Evolutionary conservation across 2,797 vertebrate genomes (phyloP), one percentile per base, ranked within the genome.

Genomic region (Mionectes olivaceus): DNA sequence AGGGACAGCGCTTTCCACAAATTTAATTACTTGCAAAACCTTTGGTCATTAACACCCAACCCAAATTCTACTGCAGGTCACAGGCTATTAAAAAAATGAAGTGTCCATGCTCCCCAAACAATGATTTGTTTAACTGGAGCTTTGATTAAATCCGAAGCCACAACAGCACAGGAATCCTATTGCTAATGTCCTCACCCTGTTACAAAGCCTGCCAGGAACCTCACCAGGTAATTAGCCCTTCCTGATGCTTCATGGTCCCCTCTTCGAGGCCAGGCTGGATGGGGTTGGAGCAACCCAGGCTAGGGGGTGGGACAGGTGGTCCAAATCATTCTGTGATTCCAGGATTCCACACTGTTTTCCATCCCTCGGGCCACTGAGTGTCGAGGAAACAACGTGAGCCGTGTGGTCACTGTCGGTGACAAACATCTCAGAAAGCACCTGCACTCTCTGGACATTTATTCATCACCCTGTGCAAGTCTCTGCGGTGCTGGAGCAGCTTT

Each of bases 1-100:
- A 95, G 97, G 95, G 97, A 96, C 64, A 91, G 90, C 37, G 33
- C 94, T 96, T 96, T 86, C 96, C 89, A 19, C 96, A 94, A 69
- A 96, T 95, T 98, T 97, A 97, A 97, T 96, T 96, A 97, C 97
- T 97, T 95, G 97, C 96, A 96, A 98, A 97, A 97, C 97, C 95
- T 96, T 96, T 93, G 81, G 97, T 97, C 97, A 90, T 98, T 98
- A 98, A 98, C 97, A 97, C 98, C 97, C 97, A 94, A 89, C 78
- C 93, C 46, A 90, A 97, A 97, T 94, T 52, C 89, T 94, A 90
- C n/a, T 90, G 94, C 93, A 63, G 97, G 97, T 95, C 96, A 94
- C 96, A 95, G 96, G 55, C 97, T 93, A 44, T 97, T 97, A 97
- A 97, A 87, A 68, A 94, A 94, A 77, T 65, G 77, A 96, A 96